Percentiles rank a stretch among this genome's conserved stretches.
phyloP scores from a whole-genome alignment of 2,888 invertebrate genomes.

The Watsonalla cultraria region DNA sequence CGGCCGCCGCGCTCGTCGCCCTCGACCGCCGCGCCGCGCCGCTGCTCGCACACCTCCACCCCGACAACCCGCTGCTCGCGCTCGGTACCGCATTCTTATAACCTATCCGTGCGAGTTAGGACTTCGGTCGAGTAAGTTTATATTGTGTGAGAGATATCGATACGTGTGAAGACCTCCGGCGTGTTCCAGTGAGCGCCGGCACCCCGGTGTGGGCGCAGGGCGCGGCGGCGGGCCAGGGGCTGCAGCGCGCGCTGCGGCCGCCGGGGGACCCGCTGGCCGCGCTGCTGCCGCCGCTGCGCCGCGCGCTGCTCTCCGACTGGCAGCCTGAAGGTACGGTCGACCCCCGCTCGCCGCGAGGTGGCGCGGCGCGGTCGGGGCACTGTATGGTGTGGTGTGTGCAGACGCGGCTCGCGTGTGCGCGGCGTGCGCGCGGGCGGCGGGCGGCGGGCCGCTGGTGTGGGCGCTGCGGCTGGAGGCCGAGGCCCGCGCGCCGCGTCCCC shows the following conservation, averaged over 20 bases:
- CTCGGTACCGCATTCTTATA: slow-evolving; percentile 20
- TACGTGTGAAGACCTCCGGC: neutral
- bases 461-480: slow-evolving; percentile 17
- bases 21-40: slow-evolving; percentile 16
- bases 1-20: slow-evolving; percentile 7
- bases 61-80: slow-evolving; percentile 34
- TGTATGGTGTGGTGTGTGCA: neutral
- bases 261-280: slow-evolving; percentile 18
- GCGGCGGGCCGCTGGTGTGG: slow-evolving; percentile 8
- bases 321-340: slow-evolving; percentile 3
- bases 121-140: no score
- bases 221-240: slow-evolving; percentile 9
- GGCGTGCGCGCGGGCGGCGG: slow-evolving; percentile 13
- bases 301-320: slow-evolving; percentile 19
- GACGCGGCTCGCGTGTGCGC: slow-evolving; percentile 9
- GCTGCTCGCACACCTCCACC: slow-evolving; percentile 25
- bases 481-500: slow-evolving; percentile 11
- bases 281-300: slow-evolving; percentile 29
- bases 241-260: slow-evolving; percentile 8
- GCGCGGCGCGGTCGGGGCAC: neutral
- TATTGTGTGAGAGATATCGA: no score
- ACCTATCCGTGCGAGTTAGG: no score
- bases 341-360: neutral
- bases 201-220: slow-evolving; percentile 29
- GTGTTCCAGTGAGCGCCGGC: slow-evolving; percentile 24